Percentiles rank a stretch among this genome's conserved stretches.
Conservation (phyloP, 2,797 vertebrate genomes). For the Pteropus rufus region DNA sequence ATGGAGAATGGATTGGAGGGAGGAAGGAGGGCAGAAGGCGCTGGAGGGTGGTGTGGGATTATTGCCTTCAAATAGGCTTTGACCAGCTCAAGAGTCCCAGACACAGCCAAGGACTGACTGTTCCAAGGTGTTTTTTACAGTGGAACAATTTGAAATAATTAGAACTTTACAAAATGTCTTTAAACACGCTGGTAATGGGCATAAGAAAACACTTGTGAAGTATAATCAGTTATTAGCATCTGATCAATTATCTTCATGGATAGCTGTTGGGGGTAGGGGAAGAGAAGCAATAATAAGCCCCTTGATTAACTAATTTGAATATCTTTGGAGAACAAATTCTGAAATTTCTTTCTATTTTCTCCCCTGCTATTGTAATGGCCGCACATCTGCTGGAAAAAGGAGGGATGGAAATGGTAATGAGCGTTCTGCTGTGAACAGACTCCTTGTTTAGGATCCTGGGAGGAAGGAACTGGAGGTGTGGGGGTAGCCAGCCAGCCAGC, state of each 20-base stretch:
- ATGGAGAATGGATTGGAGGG: not conserved
- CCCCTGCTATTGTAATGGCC: slow-evolving; percentile 80
- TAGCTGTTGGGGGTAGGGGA: slow-evolving; percentile 75
- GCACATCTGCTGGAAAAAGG: slow-evolving; percentile 83
- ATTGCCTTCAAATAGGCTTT: not conserved
- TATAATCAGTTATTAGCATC: slow-evolving; percentile 86
- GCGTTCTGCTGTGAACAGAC: slow-evolving; percentile 57
- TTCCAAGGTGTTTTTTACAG: slow-evolving; percentile 80
- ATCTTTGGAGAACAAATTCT: slow-evolving; percentile 85
- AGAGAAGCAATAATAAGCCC: slow-evolving; percentile 82
- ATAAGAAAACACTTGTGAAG: slow-evolving; percentile 82
- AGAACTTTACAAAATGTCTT: slow-evolving; percentile 85
- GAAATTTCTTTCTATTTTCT: slow-evolving; percentile 84
- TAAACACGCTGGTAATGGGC: slow-evolving; percentile 81
- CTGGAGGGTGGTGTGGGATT: not conserved
- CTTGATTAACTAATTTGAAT: slow-evolving; percentile 89
- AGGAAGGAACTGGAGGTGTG: not conserved
- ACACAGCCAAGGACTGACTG: slow-evolving; percentile 20
- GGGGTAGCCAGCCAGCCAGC: not conserved
- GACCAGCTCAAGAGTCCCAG: not conserved
- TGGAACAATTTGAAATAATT: slow-evolving; percentile 85
- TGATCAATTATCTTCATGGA: slow-evolving; percentile 85
- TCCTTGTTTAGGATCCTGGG: slow-evolving; percentile 39
- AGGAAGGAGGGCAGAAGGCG: not conserved
- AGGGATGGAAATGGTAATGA: slow-evolving; percentile 77